Conservation (phyloP, 2,113 vertebrate genomes). For the Megaptera novaeangliae region DNA sequence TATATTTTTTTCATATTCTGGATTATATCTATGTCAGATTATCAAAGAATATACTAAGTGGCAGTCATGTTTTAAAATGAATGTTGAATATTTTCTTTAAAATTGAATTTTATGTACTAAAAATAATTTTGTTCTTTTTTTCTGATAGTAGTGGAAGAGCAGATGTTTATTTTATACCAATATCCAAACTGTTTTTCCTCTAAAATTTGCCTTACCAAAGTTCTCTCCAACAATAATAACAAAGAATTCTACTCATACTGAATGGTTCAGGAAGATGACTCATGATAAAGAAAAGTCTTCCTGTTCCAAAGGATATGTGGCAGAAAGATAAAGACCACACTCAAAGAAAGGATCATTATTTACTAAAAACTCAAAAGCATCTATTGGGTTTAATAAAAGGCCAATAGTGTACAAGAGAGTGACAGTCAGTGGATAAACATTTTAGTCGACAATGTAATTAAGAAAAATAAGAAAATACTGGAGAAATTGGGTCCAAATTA, state of each 20-base stretch:
- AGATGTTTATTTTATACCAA: conserved; percentile 16
- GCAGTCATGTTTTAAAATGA: conserved; percentile 27
- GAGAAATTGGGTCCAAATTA: neutral
- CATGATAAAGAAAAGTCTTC: neutral
- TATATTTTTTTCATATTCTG: neutral
- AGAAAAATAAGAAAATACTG: neutral
- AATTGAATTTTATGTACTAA: neutral
- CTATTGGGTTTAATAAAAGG: neutral
- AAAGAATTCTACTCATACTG: neutral
- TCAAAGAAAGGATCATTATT: neutral
- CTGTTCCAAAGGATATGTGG: neutral
- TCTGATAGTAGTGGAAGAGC: neutral
- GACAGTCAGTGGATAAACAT: neutral
- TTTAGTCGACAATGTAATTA: neutral
- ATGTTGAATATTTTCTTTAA: conserved; percentile 28
- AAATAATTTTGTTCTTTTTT: neutral
- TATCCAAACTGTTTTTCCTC: neutral
- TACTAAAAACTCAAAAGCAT: neutral
- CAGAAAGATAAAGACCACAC: neutral
- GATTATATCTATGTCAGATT: neutral
- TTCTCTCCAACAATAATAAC: conserved; percentile 29
- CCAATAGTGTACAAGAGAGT: neutral
- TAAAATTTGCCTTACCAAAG: neutral
- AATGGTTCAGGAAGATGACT: neutral
- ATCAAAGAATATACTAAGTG: neutral